These are phyloP conservation scores for Aphaenogaster floridana DNA, from an alignment of 1,140 invertebrate genomes.

Conservation along the genomic window DNA sequence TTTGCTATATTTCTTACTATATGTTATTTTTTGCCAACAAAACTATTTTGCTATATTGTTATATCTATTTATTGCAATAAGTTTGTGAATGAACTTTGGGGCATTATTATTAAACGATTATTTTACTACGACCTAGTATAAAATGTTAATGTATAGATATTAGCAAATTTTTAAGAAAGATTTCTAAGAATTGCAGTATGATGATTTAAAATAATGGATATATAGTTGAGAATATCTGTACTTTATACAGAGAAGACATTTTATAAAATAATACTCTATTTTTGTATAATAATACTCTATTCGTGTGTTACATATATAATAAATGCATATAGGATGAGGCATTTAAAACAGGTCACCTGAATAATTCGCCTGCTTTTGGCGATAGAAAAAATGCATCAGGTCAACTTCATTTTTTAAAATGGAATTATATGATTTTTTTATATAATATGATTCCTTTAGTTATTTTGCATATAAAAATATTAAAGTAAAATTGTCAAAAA, in stretches of 20 bases:
- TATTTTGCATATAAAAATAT: too few species aligned
- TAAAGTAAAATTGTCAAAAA: too few species aligned
- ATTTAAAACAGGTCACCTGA: too few species aligned
- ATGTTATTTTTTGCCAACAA: not conserved
- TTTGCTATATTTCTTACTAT: slow-evolving; percentile 17
- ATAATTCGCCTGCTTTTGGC: too few species aligned
- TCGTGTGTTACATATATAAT: not conserved
- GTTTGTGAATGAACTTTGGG: not conserved
- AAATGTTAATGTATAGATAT: not conserved
- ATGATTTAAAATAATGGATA: not conserved
- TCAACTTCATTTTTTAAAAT: too few species aligned
- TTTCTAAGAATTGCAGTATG: not conserved
- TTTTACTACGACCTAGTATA: not conserved
- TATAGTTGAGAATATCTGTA: not conserved
- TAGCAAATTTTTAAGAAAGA: not conserved
- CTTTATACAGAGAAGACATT: not conserved
- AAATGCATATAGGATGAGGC: too few species aligned
- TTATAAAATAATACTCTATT: not conserved
- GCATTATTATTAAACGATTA: not conserved
- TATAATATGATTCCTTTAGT: too few species aligned
- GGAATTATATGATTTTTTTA: too few species aligned
- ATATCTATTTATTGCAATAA: not conserved
- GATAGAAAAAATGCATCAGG: too few species aligned
- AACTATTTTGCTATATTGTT: not conserved
- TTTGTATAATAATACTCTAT: too few species aligned